Evolutionary conservation across 2,888 invertebrate species (phyloP).

Genomic region (Aphidoletes aphidimyza): DNA sequence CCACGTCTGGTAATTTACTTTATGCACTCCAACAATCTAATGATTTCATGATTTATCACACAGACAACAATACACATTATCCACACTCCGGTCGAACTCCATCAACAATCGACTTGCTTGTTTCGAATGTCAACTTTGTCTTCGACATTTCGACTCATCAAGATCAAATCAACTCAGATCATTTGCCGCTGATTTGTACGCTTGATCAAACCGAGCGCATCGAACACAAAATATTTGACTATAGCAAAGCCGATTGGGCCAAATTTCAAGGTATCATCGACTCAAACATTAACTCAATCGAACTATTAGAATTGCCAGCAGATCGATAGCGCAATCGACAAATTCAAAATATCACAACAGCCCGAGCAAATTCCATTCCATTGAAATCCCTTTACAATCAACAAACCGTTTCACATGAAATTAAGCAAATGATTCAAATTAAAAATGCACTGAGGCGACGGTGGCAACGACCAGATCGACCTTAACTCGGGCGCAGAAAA

Average conservation of each 20-base stretch:
- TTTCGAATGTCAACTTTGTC: neutral
- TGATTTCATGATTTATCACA: neutral
- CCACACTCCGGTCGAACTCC: neutral
- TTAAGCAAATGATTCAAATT: neutral
- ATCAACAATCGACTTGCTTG: neutral
- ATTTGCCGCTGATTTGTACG: neutral
- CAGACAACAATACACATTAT: neutral
- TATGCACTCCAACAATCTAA: neutral
- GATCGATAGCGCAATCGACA: neutral
- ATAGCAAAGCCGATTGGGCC: neutral
- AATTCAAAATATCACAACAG: neutral
- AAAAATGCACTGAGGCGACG: neutral
- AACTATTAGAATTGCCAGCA: neutral
- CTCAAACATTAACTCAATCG: neutral
- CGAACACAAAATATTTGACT: neutral
- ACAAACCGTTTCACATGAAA: neutral
- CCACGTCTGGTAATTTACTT: neutral
- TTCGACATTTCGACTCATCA: neutral
- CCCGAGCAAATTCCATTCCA: neutral
- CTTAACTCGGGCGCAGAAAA: neutral
- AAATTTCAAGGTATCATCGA: neutral
- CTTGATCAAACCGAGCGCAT: neutral
- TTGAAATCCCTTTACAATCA: neutral
- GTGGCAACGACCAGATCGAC: neutral
- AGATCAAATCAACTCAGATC: neutral